Evolutionary conservation across 2,888 invertebrate species (phyloP).

Genomic region (Amaurobius ferox): DNA sequence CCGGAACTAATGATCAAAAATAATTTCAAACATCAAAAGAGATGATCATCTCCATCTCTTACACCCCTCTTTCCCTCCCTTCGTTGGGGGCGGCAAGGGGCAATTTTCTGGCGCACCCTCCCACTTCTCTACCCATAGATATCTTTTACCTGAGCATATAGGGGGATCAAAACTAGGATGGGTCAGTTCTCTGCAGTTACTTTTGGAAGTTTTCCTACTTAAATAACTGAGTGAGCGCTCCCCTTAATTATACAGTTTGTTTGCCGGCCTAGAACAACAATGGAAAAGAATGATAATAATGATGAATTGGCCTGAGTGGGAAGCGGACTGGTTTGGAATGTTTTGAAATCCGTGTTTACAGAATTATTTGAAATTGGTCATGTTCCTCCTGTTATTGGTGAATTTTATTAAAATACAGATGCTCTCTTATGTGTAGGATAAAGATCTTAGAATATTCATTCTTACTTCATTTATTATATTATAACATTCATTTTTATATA

Average conservation of each 20-base stretch:
- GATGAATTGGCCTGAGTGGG: constrained; percentile 6
- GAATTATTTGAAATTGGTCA: neutral
- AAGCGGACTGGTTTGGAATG: neutral
- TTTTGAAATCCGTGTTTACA: neutral
- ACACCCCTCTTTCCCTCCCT: neutral
- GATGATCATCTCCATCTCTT: no score
- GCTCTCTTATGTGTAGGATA: neutral
- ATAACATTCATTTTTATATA: no score
- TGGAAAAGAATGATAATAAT: constrained; percentile 9
- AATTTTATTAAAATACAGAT: neutral
- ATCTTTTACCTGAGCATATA: neutral
- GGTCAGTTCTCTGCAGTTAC: neutral
- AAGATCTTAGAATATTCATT: no score
- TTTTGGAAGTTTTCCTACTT: constrained; percentile 4
- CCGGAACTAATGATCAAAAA: no score
- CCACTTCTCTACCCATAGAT: neutral
- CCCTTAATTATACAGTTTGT: constrained; percentile 1
- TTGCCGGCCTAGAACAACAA: neutral
- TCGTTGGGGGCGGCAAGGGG: neutral
- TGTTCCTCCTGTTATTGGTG: neutral
- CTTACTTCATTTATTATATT: no score
- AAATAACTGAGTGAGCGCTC: neutral
- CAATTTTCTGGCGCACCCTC: neutral
- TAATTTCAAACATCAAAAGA: no score
- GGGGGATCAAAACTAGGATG: neutral